These are phyloP conservation scores for Lucilia cuprina DNA, from an alignment of 1,140 invertebrate species.

Conservation along the genomic window DNA sequence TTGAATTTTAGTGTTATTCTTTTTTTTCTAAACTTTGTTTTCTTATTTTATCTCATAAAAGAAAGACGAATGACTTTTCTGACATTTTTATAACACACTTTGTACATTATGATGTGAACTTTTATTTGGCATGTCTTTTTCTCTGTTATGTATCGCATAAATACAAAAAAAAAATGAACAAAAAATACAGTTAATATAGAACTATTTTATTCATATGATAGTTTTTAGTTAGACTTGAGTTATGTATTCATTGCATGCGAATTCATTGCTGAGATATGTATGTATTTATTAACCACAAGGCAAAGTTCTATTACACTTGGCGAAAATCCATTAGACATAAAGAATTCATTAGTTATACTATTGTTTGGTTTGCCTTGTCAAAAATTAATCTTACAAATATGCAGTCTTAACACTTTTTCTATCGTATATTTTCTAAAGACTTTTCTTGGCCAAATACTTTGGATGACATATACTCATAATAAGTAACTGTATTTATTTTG, in stretches of 20 bases:
- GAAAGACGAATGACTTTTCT: conserved; percentile 26
- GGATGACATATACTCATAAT: background rate
- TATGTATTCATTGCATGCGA: background rate
- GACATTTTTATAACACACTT: conserved; percentile 32
- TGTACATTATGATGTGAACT: conserved; percentile 18
- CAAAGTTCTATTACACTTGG: background rate
- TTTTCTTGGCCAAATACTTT: background rate
- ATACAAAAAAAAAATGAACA: background rate
- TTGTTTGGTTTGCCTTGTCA: background rate
- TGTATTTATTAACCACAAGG: background rate
- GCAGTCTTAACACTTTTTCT: background rate
- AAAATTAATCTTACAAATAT: background rate
- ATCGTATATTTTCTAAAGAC: background rate
- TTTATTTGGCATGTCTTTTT: conserved; percentile 20
- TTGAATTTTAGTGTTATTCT: background rate
- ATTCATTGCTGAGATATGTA: background rate
- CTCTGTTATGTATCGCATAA: background rate
- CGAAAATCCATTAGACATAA: background rate
- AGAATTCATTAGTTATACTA: conserved; percentile 1
- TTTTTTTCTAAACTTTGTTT: background rate
- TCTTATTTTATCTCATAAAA: conserved; percentile 25
- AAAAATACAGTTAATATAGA: background rate
- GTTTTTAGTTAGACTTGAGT: background rate
- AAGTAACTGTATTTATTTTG: background rate
- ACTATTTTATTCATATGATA: background rate